Conservation (phyloP, 2,888 invertebrate species). For the Bursaphelenchus okinawaensis region DNA sequence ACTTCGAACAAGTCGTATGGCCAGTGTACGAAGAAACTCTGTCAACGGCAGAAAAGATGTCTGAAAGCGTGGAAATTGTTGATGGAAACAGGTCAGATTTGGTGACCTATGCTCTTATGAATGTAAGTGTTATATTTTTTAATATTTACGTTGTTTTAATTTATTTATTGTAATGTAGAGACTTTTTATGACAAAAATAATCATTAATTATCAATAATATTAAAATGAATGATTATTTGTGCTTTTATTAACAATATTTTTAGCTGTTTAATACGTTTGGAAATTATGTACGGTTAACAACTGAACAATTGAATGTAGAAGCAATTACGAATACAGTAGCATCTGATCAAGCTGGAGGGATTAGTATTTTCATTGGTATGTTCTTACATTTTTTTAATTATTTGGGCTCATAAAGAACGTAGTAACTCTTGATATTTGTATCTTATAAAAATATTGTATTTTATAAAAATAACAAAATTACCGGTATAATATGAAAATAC, state of each 20-base stretch:
- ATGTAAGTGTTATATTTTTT: background rate
- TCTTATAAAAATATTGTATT: too few species aligned
- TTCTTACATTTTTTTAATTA: background rate
- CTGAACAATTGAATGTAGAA: background rate
- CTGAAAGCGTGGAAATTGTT: background rate
- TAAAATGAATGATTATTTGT: too few species aligned
- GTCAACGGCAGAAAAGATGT: constrained; percentile 23
- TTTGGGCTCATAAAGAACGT: background rate
- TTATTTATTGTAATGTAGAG: too few species aligned
- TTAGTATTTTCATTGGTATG: background rate
- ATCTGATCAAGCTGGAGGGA: background rate
- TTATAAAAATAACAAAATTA: constrained; percentile 47
- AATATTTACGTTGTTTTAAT: background rate
- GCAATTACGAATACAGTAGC: background rate
- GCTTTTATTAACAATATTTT: too few species aligned
- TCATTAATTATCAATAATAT: too few species aligned
- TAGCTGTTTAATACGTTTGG: background rate
- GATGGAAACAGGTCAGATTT: background rate
- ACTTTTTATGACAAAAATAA: too few species aligned
- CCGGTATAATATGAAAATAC: constrained; percentile 42
- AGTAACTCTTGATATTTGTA: too few species aligned
- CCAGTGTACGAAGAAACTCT: constrained; percentile 68
- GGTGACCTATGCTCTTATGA: background rate
- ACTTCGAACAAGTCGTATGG: constrained; percentile 75
- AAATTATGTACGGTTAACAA: background rate